A percentile compares a stretch with the other conserved stretches of the same genome.
Conservation (phyloP, 2,888 invertebrate genomes). For the Anthoptus insignis region DNA sequence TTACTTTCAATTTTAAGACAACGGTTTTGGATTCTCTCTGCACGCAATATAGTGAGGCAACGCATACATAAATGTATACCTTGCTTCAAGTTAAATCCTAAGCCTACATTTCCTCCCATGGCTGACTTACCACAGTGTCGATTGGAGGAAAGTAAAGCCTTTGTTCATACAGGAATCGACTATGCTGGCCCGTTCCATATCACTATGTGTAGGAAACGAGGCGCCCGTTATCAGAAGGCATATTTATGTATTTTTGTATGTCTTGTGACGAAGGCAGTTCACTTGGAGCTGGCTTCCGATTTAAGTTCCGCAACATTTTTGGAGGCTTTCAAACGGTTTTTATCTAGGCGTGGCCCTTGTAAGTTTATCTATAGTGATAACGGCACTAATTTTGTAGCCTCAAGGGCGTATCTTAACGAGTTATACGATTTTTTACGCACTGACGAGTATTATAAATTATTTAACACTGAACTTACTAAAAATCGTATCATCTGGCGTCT, state of each 20-base stretch:
- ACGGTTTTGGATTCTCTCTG: background rate
- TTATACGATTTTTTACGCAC: conserved; percentile 3
- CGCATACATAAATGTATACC: background rate
- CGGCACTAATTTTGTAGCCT: conserved; percentile 19
- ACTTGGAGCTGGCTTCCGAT: conserved; percentile 24
- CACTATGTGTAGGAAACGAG: conserved; percentile 14
- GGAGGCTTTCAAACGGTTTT: conserved; percentile 29
- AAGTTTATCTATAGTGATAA: conserved; percentile 1
- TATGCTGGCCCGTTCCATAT: conserved; percentile 30
- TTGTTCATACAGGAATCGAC: conserved; percentile 25
- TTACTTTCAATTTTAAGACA: background rate
- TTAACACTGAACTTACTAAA: background rate
- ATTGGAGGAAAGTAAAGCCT: conserved; percentile 24
- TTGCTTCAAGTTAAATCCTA: conserved; percentile 16
- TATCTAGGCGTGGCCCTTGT: conserved; percentile 21
- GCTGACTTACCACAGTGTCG: conserved; percentile 28
- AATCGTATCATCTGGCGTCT: background rate
- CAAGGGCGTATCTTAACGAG: conserved; percentile 20
- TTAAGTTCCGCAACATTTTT: conserved; percentile 19
- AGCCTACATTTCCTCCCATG: conserved; percentile 30
- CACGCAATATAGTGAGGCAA: background rate
- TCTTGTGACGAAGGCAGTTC: conserved; percentile 16
- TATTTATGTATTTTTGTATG: conserved; percentile 32
- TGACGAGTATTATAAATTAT: background rate
- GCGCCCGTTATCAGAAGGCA: conserved; percentile 23